Percentiles rank a stretch among this genome's conserved stretches.
These are phyloP conservation scores for Aplidium turbinatum DNA, from an alignment of 23 tunicate genomes.

Conservation along the genomic window DNA sequence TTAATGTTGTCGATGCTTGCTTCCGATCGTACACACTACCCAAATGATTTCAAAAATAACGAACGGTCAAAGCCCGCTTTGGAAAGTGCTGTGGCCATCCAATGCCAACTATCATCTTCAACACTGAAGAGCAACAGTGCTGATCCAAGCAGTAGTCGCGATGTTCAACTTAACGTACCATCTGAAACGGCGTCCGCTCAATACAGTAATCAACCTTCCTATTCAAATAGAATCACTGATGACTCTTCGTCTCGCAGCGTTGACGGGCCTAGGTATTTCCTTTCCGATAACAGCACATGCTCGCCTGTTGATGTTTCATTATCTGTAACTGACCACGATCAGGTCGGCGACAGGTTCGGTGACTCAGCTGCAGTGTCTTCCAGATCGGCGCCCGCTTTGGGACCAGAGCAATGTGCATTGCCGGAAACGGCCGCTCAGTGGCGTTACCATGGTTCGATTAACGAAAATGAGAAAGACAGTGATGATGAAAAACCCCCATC, in stretches of 20 bases:
- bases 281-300: too few species aligned
- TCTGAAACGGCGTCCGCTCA: too few species aligned
- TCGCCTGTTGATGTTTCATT: not conserved
- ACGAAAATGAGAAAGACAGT: conserved; percentile 15
- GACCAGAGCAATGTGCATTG: not conserved
- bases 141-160: too few species aligned
- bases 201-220: too few species aligned
- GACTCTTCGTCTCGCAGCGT: not conserved
- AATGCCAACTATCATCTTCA: too few species aligned
- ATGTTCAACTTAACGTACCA: too few species aligned
- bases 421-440: conserved; percentile 18
- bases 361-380: conserved; percentile 12
- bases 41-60: too few species aligned
- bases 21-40: not conserved
- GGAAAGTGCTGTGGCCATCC: conserved; percentile 58
- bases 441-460: conserved; percentile 9
- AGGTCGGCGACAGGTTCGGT: not conserved
- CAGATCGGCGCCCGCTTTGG: conserved; percentile 1
- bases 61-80: too few species aligned
- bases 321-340: not conserved
- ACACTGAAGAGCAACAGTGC: too few species aligned
- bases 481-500: conserved; percentile 63
- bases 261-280: too few species aligned
- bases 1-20: conserved; percentile 48
- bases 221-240: not conserved